Base-by-base conservation (phyloP, 1,140 invertebrate species). In the Neotoxoptera formosana region DNA sequence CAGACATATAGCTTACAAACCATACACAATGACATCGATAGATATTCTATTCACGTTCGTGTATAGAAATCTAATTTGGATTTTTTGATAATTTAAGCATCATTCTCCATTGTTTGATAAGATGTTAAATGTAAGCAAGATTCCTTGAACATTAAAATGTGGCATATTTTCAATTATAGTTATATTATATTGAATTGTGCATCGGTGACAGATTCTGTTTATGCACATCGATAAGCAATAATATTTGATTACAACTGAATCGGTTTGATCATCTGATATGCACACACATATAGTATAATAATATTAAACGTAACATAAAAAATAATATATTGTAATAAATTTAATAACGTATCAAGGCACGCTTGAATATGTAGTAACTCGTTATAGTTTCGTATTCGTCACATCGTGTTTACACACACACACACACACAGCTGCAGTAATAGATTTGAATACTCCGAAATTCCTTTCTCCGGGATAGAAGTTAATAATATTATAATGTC, bases 41-140 rank as follows among this genome's bases (percentile, higher is more conserved):
- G 30, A 76, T 76, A 76, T 17, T n/a, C 9, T 9, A 76, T 76
- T 76, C 60, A 76, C 0, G 3, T n/a, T 17, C 11, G 30, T 67
- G 7, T 30, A 7, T n/a, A 76, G 14, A 17, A n/a, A 30, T 67
- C 8, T 76, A n/a, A 76, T 76, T 76, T 76, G 14, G 60, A 14
- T 76, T 76, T 76, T 14, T 67, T 20, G n/a, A 76, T 67, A 76
- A 76, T n/a, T n/a, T 76, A n/a, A 76, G 6, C 30, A n/a, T 67
- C 14, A 76, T 76, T 76, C n/a, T n/a, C 60, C 60, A 76, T 76
- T 76, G 60, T 76, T 76, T 76, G 30, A 76, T 76, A 76, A 76
- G 60, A n/a, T 76, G 14, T 76, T n/a, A 14, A 7, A 76, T 76
- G 17, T n/a, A 76, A 76, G 60, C 30, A 76, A 76, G 14, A n/a